Percentiles rank a stretch among this genome's conserved stretches.
Conservation (phyloP, 2,888 invertebrate species). For the Dolomedes plantarius region DNA sequence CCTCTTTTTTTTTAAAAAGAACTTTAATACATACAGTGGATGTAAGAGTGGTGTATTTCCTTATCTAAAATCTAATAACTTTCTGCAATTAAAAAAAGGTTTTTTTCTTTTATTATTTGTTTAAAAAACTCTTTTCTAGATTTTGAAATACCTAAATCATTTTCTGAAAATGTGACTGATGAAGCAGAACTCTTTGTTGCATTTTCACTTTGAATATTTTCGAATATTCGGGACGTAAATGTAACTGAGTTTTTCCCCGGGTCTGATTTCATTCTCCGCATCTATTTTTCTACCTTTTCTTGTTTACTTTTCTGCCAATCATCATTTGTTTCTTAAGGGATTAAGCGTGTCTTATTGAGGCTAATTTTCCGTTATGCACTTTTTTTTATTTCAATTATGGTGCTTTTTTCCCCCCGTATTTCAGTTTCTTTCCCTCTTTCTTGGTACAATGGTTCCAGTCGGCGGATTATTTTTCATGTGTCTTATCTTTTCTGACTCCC, state of each 20-base stretch:
- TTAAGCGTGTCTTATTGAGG: conserved; percentile 6
- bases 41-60: no score
- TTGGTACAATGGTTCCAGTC: not conserved
- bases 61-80: no score
- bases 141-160: no score
- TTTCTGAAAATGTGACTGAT: no score
- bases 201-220: no score
- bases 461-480: not conserved
- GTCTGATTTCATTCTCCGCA: not conserved
- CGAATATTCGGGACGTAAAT: not conserved
- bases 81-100: no score
- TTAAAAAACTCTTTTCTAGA: no score
- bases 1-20: no score
- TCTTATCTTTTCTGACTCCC: not conserved
- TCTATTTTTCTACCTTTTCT: not conserved
- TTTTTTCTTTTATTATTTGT: no score
- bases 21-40: no score
- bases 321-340: conserved; percentile 1
- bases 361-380: not conserved
- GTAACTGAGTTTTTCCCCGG: not conserved
- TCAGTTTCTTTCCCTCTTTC: not conserved
- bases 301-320: conserved; percentile 2
- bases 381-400: not conserved
- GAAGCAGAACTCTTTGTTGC: no score
- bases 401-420: not conserved